A percentile compares a stretch with the other conserved stretches of the same genome.
Conservation (phyloP, 2,113 vertebrate species). For the Odocoileus virginianus region DNA sequence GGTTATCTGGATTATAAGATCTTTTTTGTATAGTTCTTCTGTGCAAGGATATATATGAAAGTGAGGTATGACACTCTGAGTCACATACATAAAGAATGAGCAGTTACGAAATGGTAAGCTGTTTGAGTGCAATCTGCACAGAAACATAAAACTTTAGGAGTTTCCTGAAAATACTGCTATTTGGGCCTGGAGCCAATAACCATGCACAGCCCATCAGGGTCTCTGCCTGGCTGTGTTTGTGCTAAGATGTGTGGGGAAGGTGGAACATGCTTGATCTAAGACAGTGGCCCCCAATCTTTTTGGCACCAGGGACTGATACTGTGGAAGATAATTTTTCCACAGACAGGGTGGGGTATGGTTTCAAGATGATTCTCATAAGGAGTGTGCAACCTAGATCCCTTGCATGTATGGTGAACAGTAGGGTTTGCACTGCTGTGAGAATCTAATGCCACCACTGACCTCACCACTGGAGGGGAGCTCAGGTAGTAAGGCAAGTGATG, state of each 20-base stretch:
- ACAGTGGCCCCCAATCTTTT: background rate
- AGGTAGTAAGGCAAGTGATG: background rate
- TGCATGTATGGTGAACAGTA: background rate
- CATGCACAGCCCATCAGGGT: background rate
- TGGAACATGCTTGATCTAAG: background rate
- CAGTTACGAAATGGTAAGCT: background rate
- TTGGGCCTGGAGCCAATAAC: background rate
- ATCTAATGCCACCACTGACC: background rate
- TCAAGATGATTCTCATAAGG: background rate
- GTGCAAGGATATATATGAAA: background rate
- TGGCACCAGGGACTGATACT: background rate
- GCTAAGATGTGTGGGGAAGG: background rate
- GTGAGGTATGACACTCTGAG: background rate
- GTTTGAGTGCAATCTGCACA: background rate
- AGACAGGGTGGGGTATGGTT: background rate
- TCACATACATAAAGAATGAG: background rate
- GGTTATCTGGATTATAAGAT: background rate
- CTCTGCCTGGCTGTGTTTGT: background rate
- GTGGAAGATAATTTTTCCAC: background rate
- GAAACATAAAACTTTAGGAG: background rate
- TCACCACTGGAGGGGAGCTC: background rate
- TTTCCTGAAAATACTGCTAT: background rate
- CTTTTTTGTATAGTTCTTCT: background rate
- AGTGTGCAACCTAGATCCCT: background rate
- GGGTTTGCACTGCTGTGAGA: background rate